These are phyloP conservation scores for Poecile montanus DNA, from an alignment of 2,797 vertebrate genomes.

Conservation along the genomic window DNA sequence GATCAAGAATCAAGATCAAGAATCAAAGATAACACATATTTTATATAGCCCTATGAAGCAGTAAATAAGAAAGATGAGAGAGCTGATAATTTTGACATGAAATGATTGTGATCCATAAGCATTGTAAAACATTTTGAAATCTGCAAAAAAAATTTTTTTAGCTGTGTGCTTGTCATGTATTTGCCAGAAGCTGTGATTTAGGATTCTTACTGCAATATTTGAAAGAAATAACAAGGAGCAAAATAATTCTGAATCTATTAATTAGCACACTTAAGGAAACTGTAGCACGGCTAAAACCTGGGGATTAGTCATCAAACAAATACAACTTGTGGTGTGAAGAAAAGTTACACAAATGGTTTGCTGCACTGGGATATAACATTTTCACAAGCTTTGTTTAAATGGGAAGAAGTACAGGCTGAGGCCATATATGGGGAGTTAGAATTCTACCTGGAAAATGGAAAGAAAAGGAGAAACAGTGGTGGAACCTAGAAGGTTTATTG, in stretches of 20 bases:
- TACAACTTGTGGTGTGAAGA: neutral
- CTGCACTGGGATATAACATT: constrained; percentile 16
- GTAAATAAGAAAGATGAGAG: neutral
- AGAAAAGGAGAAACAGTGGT: neutral
- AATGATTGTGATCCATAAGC: neutral
- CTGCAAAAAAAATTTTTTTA: neutral
- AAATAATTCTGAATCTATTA: neutral
- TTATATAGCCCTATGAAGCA: neutral
- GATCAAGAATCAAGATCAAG: neutral
- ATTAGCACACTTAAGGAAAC: neutral
- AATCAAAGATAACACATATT: neutral
- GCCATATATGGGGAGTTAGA: neutral
- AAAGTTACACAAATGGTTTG: neutral
- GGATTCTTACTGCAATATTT: neutral
- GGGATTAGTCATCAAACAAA: constrained; percentile 24
- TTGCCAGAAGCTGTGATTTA: neutral
- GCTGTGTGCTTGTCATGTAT: neutral
- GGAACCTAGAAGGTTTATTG: neutral
- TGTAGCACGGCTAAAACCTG: neutral
- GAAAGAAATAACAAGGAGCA: neutral
- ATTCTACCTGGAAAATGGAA: neutral
- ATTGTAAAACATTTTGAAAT: neutral
- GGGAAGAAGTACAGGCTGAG: neutral
- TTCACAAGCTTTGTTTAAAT: constrained; percentile 27
- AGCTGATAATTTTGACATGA: neutral